Base-by-base conservation (phyloP, 1,140 invertebrate species). In the Trissolcus basalis region DNA sequence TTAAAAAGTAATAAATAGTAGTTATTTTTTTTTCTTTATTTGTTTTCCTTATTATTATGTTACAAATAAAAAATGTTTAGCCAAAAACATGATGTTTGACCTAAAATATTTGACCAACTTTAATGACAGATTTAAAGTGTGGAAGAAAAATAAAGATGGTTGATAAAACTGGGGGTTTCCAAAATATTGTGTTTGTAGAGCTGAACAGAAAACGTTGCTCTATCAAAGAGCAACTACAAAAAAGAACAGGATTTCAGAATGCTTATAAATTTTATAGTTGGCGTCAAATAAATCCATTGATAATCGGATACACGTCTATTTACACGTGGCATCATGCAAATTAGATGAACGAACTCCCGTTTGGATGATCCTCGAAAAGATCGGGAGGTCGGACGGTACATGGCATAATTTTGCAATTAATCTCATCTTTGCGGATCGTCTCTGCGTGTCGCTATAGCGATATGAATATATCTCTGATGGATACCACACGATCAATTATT, bases 341-440 rank as follows among this genome's bases (percentile, higher is more conserved):
- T 84, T 75, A 59, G 63, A 14, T 61, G 27, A 74, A 59, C 54
- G 55, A 56, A 77, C 63, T 80, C 81, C 78, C 76, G 75, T 80
- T 78, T 65, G 53, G 68, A 39, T 67, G 69, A 81, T 71, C 75
- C 2, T 27, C 80, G 56, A 63, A 78, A 61, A 78, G 80, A 68
- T 79, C 75, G 74, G 15, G 35, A 33, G 15, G 44, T 13, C 64
- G 60, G 53, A 55, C 65, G 71, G 74, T 78, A 74, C 77, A 81
- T 80, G 73, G 85, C 78, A 86, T 85, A 85, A 86, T 86, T 84
- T 82, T 54, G 78, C 82, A 81, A 85, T 86, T 83, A 86, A 86
- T 85, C 81, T 82, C 70, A 32, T 59, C 72, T 81, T 76, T 82
- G 76, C 64, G 70, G 53, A 77, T 67, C 36, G 49, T 16, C 55